Percentiles rank a stretch among this genome's conserved stretches.
Evolutionary conservation across 2,113 vertebrate species (phyloP).

Genomic region (Carassius auratus): DNA sequence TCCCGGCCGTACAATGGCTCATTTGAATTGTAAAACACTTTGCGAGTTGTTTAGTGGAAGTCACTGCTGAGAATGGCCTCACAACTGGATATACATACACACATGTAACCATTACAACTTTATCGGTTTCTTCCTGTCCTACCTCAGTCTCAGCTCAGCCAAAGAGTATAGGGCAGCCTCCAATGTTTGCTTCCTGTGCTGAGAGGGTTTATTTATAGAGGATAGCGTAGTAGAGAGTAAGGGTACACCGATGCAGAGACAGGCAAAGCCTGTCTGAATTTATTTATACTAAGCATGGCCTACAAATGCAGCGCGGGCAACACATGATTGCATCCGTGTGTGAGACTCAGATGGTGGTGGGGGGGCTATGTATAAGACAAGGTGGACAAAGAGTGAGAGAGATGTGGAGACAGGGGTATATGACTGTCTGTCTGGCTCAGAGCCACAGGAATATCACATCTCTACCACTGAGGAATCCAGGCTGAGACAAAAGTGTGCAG

Average conservation of each 20-base stretch:
- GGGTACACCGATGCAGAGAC: constrained; percentile 53
- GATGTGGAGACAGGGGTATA: constrained; percentile 29
- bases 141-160: not conserved
- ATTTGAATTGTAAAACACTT: constrained; percentile 56
- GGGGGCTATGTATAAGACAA: constrained; percentile 19
- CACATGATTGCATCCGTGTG: constrained; percentile 57
- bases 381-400: constrained; percentile 25
- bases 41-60: not conserved
- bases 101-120: constrained; percentile 20
- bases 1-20: constrained; percentile 12
- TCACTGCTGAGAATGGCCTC: not conserved
- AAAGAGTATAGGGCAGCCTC: not conserved
- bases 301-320: constrained; percentile 8
- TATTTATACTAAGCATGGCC: constrained; percentile 54
- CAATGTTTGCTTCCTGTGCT: constrained; percentile 53
- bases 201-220: constrained; percentile 61
- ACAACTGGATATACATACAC: constrained; percentile 27
- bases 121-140: constrained; percentile 8
- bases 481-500: constrained; percentile 52
- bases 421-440: constrained; percentile 44
- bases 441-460: constrained; percentile 56
- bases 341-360: constrained; percentile 7
- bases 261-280: constrained; percentile 55
- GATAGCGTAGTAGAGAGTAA: constrained; percentile 48
- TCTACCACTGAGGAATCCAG: constrained; percentile 48